Percentiles rank a stretch among this genome's conserved stretches.
Evolutionary conservation across 2,888 invertebrate genomes (phyloP).

Genomic region (Sicus ferrugineus): DNA sequence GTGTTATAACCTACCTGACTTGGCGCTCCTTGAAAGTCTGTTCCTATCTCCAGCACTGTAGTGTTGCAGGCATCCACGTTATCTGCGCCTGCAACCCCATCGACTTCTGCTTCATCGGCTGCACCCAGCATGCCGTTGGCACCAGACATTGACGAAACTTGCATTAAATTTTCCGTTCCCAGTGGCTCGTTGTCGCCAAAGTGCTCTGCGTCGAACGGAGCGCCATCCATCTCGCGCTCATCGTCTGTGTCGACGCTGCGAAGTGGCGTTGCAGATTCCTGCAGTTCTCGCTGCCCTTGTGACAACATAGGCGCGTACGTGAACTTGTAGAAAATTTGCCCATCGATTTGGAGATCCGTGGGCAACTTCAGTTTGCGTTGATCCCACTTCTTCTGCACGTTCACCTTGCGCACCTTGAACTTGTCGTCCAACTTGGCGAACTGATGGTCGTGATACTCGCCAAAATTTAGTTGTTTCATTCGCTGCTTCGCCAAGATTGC

Average conservation of each 20-base stretch:
- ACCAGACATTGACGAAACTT: conserved; percentile 21
- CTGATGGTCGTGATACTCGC: conserved; percentile 52
- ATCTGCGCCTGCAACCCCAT: conserved; percentile 45
- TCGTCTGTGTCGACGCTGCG: conserved; percentile 43
- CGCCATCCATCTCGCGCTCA: conserved; percentile 37
- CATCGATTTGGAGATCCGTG: conserved; percentile 55
- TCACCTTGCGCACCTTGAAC: conserved; percentile 54
- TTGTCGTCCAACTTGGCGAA: conserved; percentile 54
- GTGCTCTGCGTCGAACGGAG: conserved; percentile 45
- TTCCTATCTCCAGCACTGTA: conserved; percentile 63
- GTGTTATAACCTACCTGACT: conserved; percentile 59
- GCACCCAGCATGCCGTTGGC: conserved; percentile 55
- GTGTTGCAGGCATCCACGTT: conserved; percentile 45
- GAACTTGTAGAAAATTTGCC: conserved; percentile 53
- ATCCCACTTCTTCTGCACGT: conserved; percentile 63
- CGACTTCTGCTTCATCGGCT: conserved; percentile 55
- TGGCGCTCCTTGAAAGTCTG: conserved; percentile 74
- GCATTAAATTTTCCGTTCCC: conserved; percentile 30
- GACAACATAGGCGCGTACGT: conserved; percentile 55
- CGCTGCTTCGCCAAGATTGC: conserved; percentile 44
- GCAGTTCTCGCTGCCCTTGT: conserved; percentile 41
- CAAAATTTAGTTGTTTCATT: conserved; percentile 53
- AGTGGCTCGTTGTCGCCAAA: conserved; percentile 45
- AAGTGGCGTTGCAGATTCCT: conserved; percentile 21
- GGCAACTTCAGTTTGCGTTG: conserved; percentile 60